phyloP scores from a whole-genome alignment of 2,113 vertebrate species.

The Dascyllus trimaculatus region DNA sequence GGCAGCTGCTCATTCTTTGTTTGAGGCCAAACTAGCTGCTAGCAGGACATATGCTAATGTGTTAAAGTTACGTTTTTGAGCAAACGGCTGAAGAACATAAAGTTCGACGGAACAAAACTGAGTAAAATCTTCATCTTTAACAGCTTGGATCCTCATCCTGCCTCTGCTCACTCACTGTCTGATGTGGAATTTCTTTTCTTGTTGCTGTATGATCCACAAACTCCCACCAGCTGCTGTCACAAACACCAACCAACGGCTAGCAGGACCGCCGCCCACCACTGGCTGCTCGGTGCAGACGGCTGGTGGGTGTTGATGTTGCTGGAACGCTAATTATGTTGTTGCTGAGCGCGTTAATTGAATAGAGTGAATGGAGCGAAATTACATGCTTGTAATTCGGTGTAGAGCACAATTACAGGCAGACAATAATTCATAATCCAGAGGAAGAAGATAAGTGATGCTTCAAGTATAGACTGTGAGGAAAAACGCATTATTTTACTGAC shows the following conservation, averaged over 20 bases:
- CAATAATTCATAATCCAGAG: slow-evolving; percentile 31
- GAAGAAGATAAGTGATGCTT: slow-evolving; percentile 33
- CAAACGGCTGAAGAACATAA: too few relatives aligned
- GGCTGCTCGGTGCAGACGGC: slow-evolving; percentile 38
- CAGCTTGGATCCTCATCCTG: too few relatives aligned
- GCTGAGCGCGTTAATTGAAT: slow-evolving; percentile 62
- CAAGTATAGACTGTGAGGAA: not conserved
- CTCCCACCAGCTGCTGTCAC: slow-evolving; percentile 68
- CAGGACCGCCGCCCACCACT: slow-evolving; percentile 46
- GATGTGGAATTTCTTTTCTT: too few relatives aligned
- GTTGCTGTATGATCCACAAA: slow-evolving; percentile 58
- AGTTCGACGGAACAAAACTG: too few relatives aligned
- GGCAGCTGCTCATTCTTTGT: too few relatives aligned
- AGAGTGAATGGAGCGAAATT: slow-evolving; percentile 50
- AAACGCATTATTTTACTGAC: too few relatives aligned
- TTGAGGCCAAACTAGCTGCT: too few relatives aligned
- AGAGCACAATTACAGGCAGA: slow-evolving; percentile 33
- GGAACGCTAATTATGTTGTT: slow-evolving; percentile 59
- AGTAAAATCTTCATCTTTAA: too few relatives aligned
- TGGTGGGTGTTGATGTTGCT: slow-evolving; percentile 60
- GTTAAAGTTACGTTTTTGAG: too few relatives aligned
- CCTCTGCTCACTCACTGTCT: too few relatives aligned
- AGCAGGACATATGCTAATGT: too few relatives aligned
- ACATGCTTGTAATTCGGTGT: slow-evolving; percentile 35
- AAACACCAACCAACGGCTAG: slow-evolving; percentile 52